Evolutionary conservation across 1,140 invertebrate genomes (phyloP).

Genomic region (Trypoxylus dichotomus): DNA sequence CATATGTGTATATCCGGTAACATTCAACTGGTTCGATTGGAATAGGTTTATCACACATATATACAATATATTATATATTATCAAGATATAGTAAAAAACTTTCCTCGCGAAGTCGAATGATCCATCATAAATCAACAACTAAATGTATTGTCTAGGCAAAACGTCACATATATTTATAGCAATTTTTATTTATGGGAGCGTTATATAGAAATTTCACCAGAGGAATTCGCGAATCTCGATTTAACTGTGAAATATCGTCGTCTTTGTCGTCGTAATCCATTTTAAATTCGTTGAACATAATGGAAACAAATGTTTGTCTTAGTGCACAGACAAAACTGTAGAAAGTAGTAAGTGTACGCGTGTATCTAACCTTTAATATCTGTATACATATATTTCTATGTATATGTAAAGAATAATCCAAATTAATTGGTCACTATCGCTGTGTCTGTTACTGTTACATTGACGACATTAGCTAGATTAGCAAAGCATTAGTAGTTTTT

Average conservation of each 20-base stretch:
- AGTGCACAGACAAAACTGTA: background rate
- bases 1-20: too few species aligned
- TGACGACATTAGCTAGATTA: too few species aligned
- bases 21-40: too few species aligned
- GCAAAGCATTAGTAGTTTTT: too few species aligned
- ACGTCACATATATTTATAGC: slow-evolving; percentile 9
- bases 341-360: background rate
- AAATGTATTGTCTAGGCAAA: slow-evolving; percentile 10
- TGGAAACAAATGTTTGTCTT: slow-evolving; percentile 7
- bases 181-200: slow-evolving; percentile 4
- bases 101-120: background rate
- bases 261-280: slow-evolving; percentile 2
- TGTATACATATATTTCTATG: too few species aligned
- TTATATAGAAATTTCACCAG: slow-evolving; percentile 12
- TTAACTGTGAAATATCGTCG: slow-evolving; percentile 7
- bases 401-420: too few species aligned
- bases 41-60: too few species aligned
- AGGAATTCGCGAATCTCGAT: background rate
- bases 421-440: too few species aligned
- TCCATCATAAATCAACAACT: background rate
- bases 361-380: background rate
- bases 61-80: too few species aligned
- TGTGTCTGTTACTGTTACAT: too few species aligned
- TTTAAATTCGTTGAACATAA: slow-evolving; percentile 12
- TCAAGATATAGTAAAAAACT: background rate